phyloP scores from a whole-genome alignment of 1,140 invertebrate species.

The Thaumatotibia leucotreta region DNA sequence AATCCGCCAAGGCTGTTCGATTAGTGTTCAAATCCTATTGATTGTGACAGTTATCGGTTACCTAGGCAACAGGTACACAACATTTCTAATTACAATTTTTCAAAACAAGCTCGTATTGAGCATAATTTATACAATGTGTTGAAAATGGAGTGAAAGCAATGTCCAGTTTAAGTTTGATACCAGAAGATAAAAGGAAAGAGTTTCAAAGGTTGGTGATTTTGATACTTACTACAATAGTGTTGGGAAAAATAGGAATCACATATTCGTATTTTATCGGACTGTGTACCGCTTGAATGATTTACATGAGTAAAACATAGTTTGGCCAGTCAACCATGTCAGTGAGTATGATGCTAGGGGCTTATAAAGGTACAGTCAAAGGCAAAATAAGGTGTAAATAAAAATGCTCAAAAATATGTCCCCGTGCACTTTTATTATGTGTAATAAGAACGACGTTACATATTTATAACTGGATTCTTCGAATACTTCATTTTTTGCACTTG shows the following conservation, averaged over 20 bases:
- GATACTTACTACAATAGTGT: neutral
- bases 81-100: constrained; percentile 20
- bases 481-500: too few relatives aligned
- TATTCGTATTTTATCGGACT: neutral
- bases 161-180: constrained; percentile 68
- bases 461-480: too few relatives aligned
- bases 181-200: constrained; percentile 68
- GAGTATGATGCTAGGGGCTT: too few relatives aligned
- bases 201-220: constrained; percentile 60
- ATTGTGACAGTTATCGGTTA: constrained; percentile 24
- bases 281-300: neutral
- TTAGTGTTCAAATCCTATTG: neutral
- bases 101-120: constrained; percentile 28
- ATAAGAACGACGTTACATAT: too few relatives aligned
- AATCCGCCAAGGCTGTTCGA: neutral
- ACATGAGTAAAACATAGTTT: neutral
- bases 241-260: neutral
- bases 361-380: too few relatives aligned
- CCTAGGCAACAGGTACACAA: constrained; percentile 42
- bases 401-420: too few relatives aligned
- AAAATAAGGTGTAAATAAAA: too few relatives aligned
- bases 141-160: constrained; percentile 48
- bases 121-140: constrained; percentile 33
- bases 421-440: too few relatives aligned
- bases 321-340: neutral